Evolutionary conservation across 2,113 vertebrate genomes (phyloP).

Genomic region (Syrrhaptes paradoxus): DNA sequence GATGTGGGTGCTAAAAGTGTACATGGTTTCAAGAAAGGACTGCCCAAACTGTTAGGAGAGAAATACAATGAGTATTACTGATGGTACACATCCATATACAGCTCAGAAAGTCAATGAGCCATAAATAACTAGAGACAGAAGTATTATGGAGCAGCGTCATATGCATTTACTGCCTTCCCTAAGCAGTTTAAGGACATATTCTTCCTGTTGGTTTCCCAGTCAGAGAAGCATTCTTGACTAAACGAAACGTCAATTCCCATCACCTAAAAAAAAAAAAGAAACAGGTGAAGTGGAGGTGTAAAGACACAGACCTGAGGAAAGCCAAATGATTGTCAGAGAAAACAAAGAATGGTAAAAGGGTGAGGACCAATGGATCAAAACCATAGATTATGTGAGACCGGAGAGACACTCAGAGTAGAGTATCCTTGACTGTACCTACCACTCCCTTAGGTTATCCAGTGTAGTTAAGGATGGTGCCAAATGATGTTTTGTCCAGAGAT

Average conservation of each 20-base stretch:
- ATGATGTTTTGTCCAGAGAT: background rate
- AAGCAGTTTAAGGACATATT: background rate
- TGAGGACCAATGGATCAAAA: background rate
- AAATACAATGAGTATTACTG: background rate
- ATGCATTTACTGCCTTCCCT: background rate
- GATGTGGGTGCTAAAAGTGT: background rate
- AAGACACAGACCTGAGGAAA: background rate
- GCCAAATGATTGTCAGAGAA: background rate
- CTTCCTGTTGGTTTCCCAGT: background rate
- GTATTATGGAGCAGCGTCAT: background rate
- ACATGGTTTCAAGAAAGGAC: background rate
- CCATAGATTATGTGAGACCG: background rate
- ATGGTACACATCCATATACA: background rate
- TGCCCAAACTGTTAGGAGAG: background rate
- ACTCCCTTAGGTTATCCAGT: background rate
- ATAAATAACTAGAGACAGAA: background rate
- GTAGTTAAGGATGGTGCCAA: background rate
- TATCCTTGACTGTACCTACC: background rate
- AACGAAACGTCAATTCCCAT: background rate
- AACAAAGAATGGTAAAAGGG: background rate
- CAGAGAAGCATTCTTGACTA: background rate
- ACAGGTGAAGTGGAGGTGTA: background rate
- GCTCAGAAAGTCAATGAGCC: background rate
- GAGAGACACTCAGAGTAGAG: background rate
- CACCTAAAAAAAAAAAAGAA: no score